Evolutionary conservation across 2,888 invertebrate genomes (phyloP), one percentile per base, ranked within the genome.

Genomic region (Lampropteryx suffumata): DNA sequence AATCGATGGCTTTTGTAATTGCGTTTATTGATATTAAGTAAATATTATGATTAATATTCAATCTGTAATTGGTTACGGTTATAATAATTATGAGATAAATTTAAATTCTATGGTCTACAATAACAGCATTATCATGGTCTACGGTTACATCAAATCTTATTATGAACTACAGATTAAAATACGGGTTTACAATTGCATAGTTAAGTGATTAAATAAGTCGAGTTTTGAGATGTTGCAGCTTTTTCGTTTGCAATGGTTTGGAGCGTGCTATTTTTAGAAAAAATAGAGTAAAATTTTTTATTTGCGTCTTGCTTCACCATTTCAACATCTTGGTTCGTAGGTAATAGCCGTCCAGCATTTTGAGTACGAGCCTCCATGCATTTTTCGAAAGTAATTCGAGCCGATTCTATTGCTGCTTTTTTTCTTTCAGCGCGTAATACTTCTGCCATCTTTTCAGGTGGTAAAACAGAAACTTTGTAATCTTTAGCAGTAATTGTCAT

Each of bases 1-100:
- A 55, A 30, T 35, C 40, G 13, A 17, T 29, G 26, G 37, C 10
- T 26, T 46, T 49, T 37, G 21, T 34, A 37, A 48, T 53, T 55
- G 46, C 50, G 5, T 55, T 55, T 55, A 55, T 55, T 50, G 28
- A 24, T 21, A 37, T 39, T 29, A 13, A 32, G 17, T 49, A 39
- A 54, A 54, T 26, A 43, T 54, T 41, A 28, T 12, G 24, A 11
- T 39, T 32, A 46, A 51, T 10, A 45, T 41, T 45, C 14, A 11
- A 30, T 40, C 14, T 40, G 29, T 37, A 34, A 40, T 40, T 44
- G 29, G 13, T 28, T 26, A 27, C 7, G 24, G 14, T 27, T 42
- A 35, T 34, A 35, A 30, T 27, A 26, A 27, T 29, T 8, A 13
- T 40, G 10, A 29, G 34, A 40, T 39, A 8, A 28, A 43, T 39